These are phyloP conservation scores for Ectemnius cavifrons DNA, from an alignment of 2,888 invertebrate genomes.

Conservation along the genomic window DNA sequence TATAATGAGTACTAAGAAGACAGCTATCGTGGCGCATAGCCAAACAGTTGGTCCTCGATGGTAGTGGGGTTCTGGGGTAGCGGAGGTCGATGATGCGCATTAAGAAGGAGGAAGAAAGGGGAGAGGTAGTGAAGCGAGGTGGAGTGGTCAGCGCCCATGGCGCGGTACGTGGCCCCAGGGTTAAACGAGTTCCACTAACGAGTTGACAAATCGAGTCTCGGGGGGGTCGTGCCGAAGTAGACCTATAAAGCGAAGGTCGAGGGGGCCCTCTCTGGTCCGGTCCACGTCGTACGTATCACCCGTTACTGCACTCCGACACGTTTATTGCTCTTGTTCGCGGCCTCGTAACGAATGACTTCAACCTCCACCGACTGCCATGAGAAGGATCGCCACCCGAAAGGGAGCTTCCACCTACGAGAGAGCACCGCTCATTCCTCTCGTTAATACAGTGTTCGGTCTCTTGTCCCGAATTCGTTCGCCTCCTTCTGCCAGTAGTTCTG, in stretches of 20 bases:
- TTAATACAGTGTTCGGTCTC: constrained; percentile 22
- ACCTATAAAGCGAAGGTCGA: constrained; percentile 76
- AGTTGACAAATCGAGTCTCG: constrained; percentile 78
- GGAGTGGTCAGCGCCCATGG: constrained; percentile 54
- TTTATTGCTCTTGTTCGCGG: constrained; percentile 76
- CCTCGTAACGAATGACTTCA: constrained; percentile 74
- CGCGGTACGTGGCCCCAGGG: constrained; percentile 64
- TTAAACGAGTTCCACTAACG: constrained; percentile 77
- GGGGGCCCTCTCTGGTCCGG: constrained; percentile 47
- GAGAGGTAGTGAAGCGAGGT: not conserved
- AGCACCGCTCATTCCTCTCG: constrained; percentile 51
- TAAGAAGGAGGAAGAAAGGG: not conserved
- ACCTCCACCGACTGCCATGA: constrained; percentile 14
- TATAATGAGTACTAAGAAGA: too few species aligned
- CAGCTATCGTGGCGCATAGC: too few species aligned
- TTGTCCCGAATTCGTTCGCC: too few species aligned
- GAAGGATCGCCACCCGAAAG: constrained; percentile 43
- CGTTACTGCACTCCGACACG: constrained; percentile 71
- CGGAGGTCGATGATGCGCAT: not conserved
- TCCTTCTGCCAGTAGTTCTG: too few species aligned
- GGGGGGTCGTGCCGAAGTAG: constrained; percentile 75
- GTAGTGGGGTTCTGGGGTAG: not conserved
- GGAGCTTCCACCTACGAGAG: constrained; percentile 31
- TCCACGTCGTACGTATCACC: constrained; percentile 68
- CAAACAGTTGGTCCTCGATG: not conserved